Evolutionary conservation across 2,113 vertebrate genomes (phyloP).

Genomic region (Stercorarius parasiticus): DNA sequence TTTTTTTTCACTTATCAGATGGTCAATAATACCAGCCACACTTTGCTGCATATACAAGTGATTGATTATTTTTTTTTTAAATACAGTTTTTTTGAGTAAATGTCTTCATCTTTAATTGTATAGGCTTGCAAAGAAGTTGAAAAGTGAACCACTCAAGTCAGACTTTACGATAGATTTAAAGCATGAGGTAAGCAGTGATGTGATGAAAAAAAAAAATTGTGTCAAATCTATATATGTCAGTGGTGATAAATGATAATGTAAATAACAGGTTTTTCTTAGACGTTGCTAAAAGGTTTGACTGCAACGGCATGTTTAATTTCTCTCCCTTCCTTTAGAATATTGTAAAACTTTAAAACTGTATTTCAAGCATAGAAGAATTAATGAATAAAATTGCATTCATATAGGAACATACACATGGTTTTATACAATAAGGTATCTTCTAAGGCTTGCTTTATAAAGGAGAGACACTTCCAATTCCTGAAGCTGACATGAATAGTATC

Average conservation of each 20-base stretch:
- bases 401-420: neutral
- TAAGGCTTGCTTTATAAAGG: neutral
- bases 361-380: neutral
- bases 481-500: neutral
- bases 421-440: neutral
- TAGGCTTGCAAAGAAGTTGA: constrained; percentile 88
- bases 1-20: neutral
- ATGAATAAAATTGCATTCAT: neutral
- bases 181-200: constrained; percentile 85
- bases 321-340: neutral
- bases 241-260: neutral
- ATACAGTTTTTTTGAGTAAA: neutral
- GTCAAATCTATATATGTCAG: neutral
- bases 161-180: constrained; percentile 99
- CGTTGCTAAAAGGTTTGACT: neutral
- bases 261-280: neutral
- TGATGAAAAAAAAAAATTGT: neutral
- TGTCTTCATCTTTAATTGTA: constrained; percentile 49
- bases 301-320: neutral
- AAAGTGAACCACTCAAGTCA: constrained; percentile 87
- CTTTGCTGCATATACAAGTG: neutral
- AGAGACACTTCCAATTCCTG: neutral
- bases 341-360: neutral
- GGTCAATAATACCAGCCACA: neutral
- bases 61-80: neutral